A percentile compares a stretch with the other conserved stretches of the same genome.
These are phyloP conservation scores for Notarius lentiginosus DNA, from an alignment of 2,113 vertebrate genomes.

Conservation along the genomic window DNA sequence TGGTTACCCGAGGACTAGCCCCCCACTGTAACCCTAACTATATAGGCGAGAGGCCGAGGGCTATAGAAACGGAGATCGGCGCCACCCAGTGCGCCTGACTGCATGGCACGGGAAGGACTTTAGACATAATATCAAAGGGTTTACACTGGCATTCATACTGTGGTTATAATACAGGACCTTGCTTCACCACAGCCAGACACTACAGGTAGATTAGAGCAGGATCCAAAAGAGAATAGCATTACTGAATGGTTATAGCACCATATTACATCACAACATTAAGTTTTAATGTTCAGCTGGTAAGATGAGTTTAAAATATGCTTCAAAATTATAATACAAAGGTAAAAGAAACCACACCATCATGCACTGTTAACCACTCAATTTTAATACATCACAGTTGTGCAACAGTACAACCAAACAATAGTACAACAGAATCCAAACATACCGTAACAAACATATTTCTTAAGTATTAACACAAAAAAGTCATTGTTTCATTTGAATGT, in stretches of 20 bases:
- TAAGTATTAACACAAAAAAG: conserved; percentile 10
- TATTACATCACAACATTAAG: conserved; percentile 4
- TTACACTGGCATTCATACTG: conserved; percentile 35
- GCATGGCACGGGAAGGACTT: too few relatives aligned
- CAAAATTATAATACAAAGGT: conserved; percentile 17
- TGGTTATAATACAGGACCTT: conserved; percentile 32
- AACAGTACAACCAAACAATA: neutral
- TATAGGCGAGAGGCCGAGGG: too few relatives aligned
- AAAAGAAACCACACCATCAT: neutral
- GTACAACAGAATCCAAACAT: neutral
- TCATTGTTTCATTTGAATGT: neutral
- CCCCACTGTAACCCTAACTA: too few relatives aligned
- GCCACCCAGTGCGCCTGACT: too few relatives aligned
- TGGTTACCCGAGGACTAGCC: too few relatives aligned
- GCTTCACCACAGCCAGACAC: conserved; percentile 30
- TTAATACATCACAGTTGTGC: neutral
- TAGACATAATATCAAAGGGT: conserved; percentile 48
- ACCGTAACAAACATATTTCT: neutral
- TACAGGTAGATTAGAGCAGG: neutral
- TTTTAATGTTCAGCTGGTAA: conserved; percentile 23
- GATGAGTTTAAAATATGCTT: conserved; percentile 15
- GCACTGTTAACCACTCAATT: neutral
- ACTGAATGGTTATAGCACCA: neutral
- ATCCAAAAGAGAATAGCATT: neutral
- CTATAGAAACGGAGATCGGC: too few relatives aligned